Evolutionary conservation across 2,113 vertebrate species (phyloP).

Genomic region (Puntigrus tetrazona): DNA sequence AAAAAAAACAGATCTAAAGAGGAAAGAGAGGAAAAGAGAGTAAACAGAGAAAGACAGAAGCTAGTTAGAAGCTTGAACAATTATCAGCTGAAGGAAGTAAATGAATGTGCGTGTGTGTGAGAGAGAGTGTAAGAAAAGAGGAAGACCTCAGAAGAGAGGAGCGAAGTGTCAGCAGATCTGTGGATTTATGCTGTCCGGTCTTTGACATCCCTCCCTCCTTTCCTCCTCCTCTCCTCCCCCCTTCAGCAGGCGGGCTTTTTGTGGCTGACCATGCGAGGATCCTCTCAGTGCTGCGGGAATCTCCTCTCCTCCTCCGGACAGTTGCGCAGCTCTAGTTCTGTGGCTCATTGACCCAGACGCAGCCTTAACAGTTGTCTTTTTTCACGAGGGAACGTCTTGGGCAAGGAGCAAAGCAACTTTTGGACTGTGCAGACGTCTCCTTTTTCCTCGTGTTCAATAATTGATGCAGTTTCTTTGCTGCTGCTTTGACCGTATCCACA

Average conservation of each 20-base stretch:
- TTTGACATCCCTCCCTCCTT: conserved; percentile 58
- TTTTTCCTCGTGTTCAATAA: conserved; percentile 29
- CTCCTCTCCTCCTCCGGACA: conserved; percentile 53
- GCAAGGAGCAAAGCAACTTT: conserved; percentile 31
- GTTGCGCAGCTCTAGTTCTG: conserved; percentile 50
- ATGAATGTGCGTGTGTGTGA: conserved; percentile 27
- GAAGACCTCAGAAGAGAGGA: conserved; percentile 38
- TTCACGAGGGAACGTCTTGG: conserved; percentile 42
- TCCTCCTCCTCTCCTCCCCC: conserved; percentile 56
- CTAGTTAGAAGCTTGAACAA: background rate
- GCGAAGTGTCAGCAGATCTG: conserved; percentile 39
- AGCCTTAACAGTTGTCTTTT: background rate
- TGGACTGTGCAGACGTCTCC: conserved; percentile 27
- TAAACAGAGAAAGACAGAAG: conserved; percentile 29
- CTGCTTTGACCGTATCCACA: background rate
- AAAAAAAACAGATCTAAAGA: conserved; percentile 32
- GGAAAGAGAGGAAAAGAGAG: conserved; percentile 19
- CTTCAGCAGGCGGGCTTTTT: conserved; percentile 53
- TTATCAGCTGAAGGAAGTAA: background rate
- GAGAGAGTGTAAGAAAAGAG: conserved; percentile 58
- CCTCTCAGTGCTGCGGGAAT: conserved; percentile 56
- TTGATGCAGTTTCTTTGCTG: conserved; percentile 24
- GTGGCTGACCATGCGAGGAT: conserved; percentile 51
- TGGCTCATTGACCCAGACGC: conserved; percentile 16
- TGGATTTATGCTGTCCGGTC: conserved; percentile 41